These are phyloP conservation scores for Florisuga fusca DNA, from an alignment of 2,797 vertebrate species.

Conservation along the genomic window DNA sequence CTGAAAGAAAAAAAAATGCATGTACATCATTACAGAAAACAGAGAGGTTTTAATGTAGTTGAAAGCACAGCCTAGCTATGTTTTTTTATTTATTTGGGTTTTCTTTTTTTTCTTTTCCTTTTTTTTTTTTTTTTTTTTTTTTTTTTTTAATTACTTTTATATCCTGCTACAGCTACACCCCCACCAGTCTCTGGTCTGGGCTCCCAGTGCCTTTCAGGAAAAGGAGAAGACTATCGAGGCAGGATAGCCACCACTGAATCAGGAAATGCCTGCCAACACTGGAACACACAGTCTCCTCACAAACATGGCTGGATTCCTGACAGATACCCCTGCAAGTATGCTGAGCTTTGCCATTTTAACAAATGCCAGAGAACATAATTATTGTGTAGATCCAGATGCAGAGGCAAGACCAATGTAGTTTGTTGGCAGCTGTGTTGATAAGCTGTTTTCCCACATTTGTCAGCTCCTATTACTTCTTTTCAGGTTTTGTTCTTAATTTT, in stretches of 20 bases:
- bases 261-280: slow-evolving; percentile 88
- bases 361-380: not conserved
- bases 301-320: slow-evolving; percentile 87
- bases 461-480: not conserved
- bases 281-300: slow-evolving; percentile 88
- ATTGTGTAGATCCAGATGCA: not conserved
- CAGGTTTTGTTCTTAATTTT: not conserved
- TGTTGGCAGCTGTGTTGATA: not conserved
- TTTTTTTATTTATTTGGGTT: not conserved
- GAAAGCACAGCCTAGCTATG: not conserved
- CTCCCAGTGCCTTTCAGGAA: slow-evolving; percentile 84
- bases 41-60: not conserved
- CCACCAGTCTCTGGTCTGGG: slow-evolving; percentile 78
- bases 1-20: not conserved
- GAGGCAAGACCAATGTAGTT: not conserved
- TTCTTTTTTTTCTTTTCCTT: accelerated
- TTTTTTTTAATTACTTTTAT: not conserved
- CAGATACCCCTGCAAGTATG: slow-evolving; percentile 96
- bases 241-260: slow-evolving; percentile 81
- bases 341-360: not conserved
- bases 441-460: not conserved
- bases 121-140: not conserved
- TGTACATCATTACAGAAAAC: not conserved
- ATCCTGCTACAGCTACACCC: slow-evolving; percentile 73
- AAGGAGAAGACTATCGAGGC: slow-evolving; percentile 86